Percentiles rank a stretch among this genome's conserved stretches.
Conservation (phyloP, 1,140 invertebrate species). For the Sminthurinus signatus region DNA sequence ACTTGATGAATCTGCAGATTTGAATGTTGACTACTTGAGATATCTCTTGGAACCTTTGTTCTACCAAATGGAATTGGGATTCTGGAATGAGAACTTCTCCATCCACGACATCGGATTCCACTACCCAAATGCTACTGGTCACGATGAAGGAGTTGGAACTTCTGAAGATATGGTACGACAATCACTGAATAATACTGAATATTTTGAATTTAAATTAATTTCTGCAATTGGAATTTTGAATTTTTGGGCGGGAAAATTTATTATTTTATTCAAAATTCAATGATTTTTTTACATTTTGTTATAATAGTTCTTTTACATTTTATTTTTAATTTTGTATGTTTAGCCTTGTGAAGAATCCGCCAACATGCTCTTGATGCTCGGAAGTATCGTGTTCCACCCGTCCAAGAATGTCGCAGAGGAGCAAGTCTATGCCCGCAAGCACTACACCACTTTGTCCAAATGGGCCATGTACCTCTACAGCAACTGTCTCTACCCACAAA, state of each 20-base stretch:
- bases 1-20: no score
- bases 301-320: no score
- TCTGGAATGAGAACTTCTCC: conserved; percentile 19
- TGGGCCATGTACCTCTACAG: conserved; percentile 29
- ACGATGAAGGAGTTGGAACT: conserved; percentile 14
- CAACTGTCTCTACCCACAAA: conserved; percentile 31
- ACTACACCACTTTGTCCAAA: conserved; percentile 15
- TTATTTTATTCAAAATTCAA: no score
- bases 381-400: conserved; percentile 19
- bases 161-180: conserved; percentile 24
- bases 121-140: conserved; percentile 30
- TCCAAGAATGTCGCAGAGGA: background rate
- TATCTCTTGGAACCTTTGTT: conserved; percentile 28
- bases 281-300: no score
- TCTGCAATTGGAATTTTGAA: no score
- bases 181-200: background rate
- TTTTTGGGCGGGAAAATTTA: no score
- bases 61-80: conserved; percentile 31
- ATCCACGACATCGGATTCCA: conserved; percentile 32
- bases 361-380: conserved; percentile 36
- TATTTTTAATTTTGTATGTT: background rate
- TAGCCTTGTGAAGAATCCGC: conserved; percentile 36
- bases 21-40: conserved; percentile 19
- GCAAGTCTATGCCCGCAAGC: conserved; percentile 7
- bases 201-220: background rate